These are phyloP conservation scores for Nebria brevicollis DNA, from an alignment of 2,888 invertebrate genomes.

Conservation along the genomic window DNA sequence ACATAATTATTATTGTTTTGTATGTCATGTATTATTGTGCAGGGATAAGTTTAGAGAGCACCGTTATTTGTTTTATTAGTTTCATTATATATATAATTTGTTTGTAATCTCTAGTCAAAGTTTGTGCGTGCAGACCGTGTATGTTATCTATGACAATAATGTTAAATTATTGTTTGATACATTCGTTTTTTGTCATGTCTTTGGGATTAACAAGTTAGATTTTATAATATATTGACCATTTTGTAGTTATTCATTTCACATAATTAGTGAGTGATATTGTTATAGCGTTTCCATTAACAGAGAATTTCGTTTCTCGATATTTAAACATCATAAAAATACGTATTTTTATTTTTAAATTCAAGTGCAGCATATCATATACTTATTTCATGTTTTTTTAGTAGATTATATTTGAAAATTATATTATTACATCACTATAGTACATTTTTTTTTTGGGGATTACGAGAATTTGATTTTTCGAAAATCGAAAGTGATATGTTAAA, in stretches of 20 bases:
- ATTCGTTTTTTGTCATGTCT: slow-evolving; percentile 28
- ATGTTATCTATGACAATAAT: slow-evolving; percentile 43
- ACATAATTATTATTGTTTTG: not conserved
- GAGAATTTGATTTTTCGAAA: not conserved
- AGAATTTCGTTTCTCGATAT: not conserved
- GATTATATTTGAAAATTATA: not conserved
- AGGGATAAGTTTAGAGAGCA: slow-evolving; percentile 37
- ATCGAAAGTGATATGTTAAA: slow-evolving; percentile 36
- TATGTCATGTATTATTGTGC: slow-evolving; percentile 20
- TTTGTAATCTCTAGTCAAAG: slow-evolving; percentile 43
- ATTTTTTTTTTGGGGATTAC: not conserved
- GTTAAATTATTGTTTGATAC: slow-evolving; percentile 37
- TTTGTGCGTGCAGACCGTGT: slow-evolving; percentile 31
- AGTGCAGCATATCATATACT: not conserved
- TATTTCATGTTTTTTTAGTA: not conserved
- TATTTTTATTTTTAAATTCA: not conserved
- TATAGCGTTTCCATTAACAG: not conserved
- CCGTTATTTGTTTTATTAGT: slow-evolving; percentile 37
- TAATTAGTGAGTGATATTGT: slow-evolving; percentile 20
- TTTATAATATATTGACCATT: slow-evolving; percentile 44
- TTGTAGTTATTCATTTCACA: slow-evolving; percentile 32
- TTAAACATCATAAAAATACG: not conserved
- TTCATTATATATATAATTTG: not conserved
- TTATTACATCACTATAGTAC: not conserved
- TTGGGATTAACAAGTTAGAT: slow-evolving; percentile 40